Base-by-base conservation (phyloP, 2,888 invertebrate genomes). In the Calephelis perditalis region DNA sequence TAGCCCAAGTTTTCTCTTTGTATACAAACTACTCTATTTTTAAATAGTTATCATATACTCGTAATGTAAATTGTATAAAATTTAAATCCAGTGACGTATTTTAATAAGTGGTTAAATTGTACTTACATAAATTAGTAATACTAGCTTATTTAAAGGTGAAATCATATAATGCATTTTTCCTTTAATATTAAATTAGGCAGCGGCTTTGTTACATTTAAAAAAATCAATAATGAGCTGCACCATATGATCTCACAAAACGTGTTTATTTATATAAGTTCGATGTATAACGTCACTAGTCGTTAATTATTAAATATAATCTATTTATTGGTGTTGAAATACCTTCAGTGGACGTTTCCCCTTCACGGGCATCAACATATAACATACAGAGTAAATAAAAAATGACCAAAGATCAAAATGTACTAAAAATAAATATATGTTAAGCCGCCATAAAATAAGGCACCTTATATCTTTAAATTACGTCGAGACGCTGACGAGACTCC, bases 271-370 rank as follows among this genome's bases (percentile, higher is more conserved):
- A 47, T 47, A 40, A 40, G 40, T 62, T 56, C 54, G 56, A 58
- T 47, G 58, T 56, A 47, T 10, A n/a, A 56, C 43, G 37, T 43
- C 56, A 58, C 40, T 40, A 56, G 46, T 40, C 40, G 40, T 12
- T 45, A 57, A 36, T 49, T 54, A 59, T 57, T 44, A 62, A 40
- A 40, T 36, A 59, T 45, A 44, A 52, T 35, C 35, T 52, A 52
- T 6, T 7, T 11, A 81, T 89, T 90, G 89, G 89, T 90, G 89
- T 90, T 82, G 68, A 69, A 68, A 74, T 85, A 89, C 89, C 88
- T 88, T 79, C 88, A 89, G 88, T 87, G 88, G 89, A 89, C 89
- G 87, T 79, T 76, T 78, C 78, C 80, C 82, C 78, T 76, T 61
- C 83, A 82, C 79, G 87, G 85, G 84, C 86, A 76, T 75, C 68